Evolutionary conservation across 2,797 vertebrate species (phyloP).

Genomic region (Argya squamiceps): DNA sequence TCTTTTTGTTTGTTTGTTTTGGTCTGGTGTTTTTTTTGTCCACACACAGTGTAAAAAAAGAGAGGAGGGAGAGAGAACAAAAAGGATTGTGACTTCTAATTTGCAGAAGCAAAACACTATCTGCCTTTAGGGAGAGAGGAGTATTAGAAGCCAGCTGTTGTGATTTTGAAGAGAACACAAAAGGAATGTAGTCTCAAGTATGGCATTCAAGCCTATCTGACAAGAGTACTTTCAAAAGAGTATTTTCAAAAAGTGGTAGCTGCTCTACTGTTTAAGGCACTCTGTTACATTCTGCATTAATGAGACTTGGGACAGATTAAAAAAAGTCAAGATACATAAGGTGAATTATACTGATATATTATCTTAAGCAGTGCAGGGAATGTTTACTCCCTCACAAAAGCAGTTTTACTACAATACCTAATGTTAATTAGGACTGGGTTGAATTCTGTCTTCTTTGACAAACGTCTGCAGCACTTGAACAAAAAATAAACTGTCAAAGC

Average conservation of each 20-base stretch:
- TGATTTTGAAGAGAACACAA: neutral
- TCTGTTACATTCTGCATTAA: neutral
- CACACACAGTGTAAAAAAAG: too few relatives aligned
- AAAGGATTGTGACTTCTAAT: neutral
- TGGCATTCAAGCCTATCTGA: neutral
- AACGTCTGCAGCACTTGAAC: neutral
- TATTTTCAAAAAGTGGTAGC: neutral
- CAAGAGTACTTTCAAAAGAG: neutral
- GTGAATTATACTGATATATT: neutral
- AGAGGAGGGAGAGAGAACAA: fast-evolving
- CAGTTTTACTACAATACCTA: neutral
- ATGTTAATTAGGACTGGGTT: neutral
- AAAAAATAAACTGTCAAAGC: slow-evolving; percentile 16
- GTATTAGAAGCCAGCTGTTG: neutral
- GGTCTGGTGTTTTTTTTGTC: neutral
- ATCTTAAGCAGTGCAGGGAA: neutral
- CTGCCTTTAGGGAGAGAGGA: neutral
- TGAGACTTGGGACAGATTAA: neutral
- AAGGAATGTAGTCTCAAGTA: neutral
- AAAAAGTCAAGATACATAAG: neutral
- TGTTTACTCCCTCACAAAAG: neutral
- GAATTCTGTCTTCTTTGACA: neutral
- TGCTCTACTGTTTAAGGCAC: neutral
- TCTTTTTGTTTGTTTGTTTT: neutral
- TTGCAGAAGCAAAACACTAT: neutral